Percentiles rank a stretch among this genome's conserved stretches.
These are phyloP conservation scores for Eurois occulta DNA, from an alignment of 2,888 invertebrate genomes.

Conservation along the genomic window DNA sequence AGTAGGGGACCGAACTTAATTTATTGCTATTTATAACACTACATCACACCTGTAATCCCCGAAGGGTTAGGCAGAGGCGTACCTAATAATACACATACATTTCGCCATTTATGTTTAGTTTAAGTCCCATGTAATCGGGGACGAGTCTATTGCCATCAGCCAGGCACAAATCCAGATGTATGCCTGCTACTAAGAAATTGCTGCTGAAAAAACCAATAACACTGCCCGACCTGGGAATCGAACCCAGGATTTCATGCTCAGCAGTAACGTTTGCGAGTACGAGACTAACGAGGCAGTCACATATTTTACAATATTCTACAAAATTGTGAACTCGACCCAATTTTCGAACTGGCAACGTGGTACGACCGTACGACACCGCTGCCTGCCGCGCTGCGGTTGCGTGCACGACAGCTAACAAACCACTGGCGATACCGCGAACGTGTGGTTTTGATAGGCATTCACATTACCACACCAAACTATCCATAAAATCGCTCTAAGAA, in stretches of 20 bases:
- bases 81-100: background rate
- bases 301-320: constrained; percentile 1
- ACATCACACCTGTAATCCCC: background rate
- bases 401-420: constrained; percentile 23
- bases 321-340: background rate
- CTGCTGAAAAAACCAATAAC: background rate
- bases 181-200: background rate
- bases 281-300: background rate
- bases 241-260: background rate
- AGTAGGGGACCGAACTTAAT: constrained; percentile 39
- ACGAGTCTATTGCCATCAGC: background rate
- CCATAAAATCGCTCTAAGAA: constrained; percentile 15
- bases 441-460: constrained; percentile 27
- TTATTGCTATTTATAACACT: constrained; percentile 13
- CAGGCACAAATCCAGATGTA: background rate
- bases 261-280: background rate
- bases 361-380: background rate
- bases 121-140: background rate
- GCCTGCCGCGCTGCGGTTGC: constrained; percentile 17
- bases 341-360: background rate
- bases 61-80: background rate
- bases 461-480: background rate
- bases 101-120: background rate
- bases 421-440: constrained; percentile 4
- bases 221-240: background rate